Conservation (phyloP, 2,888 invertebrate species). For the Schizotus pectinicornis region DNA sequence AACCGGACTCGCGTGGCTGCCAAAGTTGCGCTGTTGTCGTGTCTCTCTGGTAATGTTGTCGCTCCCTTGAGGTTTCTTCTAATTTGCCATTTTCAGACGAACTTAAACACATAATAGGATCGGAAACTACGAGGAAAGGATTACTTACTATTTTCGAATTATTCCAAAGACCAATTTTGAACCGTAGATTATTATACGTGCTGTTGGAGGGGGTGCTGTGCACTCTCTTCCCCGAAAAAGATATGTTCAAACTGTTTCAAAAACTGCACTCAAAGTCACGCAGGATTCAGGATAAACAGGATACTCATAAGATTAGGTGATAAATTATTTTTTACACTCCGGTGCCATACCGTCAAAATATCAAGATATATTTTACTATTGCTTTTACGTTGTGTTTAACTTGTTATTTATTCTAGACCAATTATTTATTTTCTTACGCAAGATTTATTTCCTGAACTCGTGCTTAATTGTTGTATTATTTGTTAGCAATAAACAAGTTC, state of each 20-base stretch:
- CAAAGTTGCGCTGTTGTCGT: slow-evolving; percentile 82
- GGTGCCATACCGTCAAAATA: too few species aligned
- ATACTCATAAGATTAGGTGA: slow-evolving; percentile 45
- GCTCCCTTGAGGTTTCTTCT: background rate
- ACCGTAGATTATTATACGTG: slow-evolving; percentile 82
- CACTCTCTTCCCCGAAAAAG: slow-evolving; percentile 81
- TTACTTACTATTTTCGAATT: slow-evolving; percentile 84
- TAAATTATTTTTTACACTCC: slow-evolving; percentile 34
- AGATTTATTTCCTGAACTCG: slow-evolving; percentile 7
- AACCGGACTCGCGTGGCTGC: slow-evolving; percentile 84
- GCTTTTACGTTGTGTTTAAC: background rate
- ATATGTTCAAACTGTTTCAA: slow-evolving; percentile 73
- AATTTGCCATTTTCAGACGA: slow-evolving; percentile 69
- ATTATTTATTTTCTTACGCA: slow-evolving; percentile 23
- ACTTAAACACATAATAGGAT: slow-evolving; percentile 86
- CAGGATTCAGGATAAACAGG: slow-evolving; percentile 38
- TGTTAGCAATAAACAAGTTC: slow-evolving; percentile 17
- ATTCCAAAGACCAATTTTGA: slow-evolving; percentile 85
- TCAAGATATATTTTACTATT: too few species aligned
- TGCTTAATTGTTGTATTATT: slow-evolving; percentile 25
- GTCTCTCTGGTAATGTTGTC: slow-evolving; percentile 71
- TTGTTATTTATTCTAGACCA: slow-evolving; percentile 3
- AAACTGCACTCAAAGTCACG: slow-evolving; percentile 75
- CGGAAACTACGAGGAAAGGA: slow-evolving; percentile 84
- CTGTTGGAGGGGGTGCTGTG: slow-evolving; percentile 81